A percentile compares a stretch with the other conserved stretches of the same genome.
phyloP scores from a whole-genome alignment of 2,797 vertebrate genomes.

The Muscicapa comitata region DNA sequence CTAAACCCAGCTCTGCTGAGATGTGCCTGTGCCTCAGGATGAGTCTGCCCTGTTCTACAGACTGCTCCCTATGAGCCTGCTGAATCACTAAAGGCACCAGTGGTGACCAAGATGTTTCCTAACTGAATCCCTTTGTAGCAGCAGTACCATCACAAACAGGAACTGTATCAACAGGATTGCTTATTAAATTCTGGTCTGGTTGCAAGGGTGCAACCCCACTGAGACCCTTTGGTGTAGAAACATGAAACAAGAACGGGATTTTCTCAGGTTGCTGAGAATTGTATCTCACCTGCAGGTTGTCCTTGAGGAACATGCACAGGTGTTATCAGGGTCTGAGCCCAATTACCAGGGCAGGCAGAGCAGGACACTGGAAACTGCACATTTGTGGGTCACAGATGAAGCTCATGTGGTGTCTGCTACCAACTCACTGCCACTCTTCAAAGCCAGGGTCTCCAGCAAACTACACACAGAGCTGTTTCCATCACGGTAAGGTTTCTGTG shows the following conservation, averaged over 20 bases:
- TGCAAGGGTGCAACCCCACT: not conserved
- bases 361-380: not conserved
- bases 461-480: not conserved
- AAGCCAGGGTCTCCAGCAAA: not conserved
- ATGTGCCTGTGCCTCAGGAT: fast-evolving
- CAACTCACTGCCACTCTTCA: not conserved
- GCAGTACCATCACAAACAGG: not conserved
- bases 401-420: not conserved
- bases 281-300: not conserved
- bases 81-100: not conserved
- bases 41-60: not conserved
- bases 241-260: not conserved
- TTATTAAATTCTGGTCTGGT: not conserved
- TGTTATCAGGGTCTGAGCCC: not conserved
- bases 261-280: not conserved
- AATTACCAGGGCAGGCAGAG: not conserved
- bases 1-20: not conserved
- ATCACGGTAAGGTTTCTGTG: not conserved
- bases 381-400: not conserved
- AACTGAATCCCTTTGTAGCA: not conserved
- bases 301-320: not conserved
- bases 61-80: not conserved
- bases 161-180: not conserved
- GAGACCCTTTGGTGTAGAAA: not conserved
- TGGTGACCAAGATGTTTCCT: not conserved